Percentiles rank a stretch among this genome's conserved stretches.
phyloP scores from a whole-genome alignment of 2,888 invertebrate species.

The Macrosoma leucophasiata region DNA sequence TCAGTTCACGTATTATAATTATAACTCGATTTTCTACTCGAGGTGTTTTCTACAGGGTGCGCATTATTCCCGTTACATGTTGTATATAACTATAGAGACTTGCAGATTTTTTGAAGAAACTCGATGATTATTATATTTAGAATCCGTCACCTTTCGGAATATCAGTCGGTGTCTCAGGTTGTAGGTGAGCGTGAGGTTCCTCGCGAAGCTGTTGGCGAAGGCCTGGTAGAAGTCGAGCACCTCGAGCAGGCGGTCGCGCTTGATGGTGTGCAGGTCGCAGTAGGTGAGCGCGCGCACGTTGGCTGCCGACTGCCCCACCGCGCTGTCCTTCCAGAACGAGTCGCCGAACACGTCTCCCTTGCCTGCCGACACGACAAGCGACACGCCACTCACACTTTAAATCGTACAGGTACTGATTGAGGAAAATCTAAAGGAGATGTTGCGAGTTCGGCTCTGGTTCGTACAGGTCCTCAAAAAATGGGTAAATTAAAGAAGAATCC shows the following conservation, averaged over 20 bases:
- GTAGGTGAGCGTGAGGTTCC: constrained; percentile 98
- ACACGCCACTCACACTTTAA: not conserved
- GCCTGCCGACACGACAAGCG: constrained; percentile 70
- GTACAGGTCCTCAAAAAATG: no score
- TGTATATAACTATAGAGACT: no score
- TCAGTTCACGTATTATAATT: no score
- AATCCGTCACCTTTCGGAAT: constrained; percentile 81
- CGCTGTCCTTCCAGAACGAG: constrained; percentile 98
- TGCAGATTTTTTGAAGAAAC: no score
- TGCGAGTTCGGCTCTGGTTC: no score
- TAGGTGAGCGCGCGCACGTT: constrained; percentile 99
- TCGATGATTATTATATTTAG: no score
- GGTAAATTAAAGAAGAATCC: no score
- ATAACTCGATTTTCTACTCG: no score
- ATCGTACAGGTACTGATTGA: not conserved
- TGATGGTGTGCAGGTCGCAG: constrained; percentile 99
- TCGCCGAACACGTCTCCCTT: constrained; percentile 99
- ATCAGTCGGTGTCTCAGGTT: constrained; percentile 97
- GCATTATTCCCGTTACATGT: no score
- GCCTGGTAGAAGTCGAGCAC: constrained; percentile 99
- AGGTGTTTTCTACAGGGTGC: no score
- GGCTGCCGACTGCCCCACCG: constrained; percentile 98
- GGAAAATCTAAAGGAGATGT: no score
- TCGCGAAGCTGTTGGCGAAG: constrained; percentile 98
- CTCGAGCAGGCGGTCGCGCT: constrained; percentile 95